Evolutionary conservation across 2,113 vertebrate species (phyloP).

Genomic region (Andinoacara biseriatus): DNA sequence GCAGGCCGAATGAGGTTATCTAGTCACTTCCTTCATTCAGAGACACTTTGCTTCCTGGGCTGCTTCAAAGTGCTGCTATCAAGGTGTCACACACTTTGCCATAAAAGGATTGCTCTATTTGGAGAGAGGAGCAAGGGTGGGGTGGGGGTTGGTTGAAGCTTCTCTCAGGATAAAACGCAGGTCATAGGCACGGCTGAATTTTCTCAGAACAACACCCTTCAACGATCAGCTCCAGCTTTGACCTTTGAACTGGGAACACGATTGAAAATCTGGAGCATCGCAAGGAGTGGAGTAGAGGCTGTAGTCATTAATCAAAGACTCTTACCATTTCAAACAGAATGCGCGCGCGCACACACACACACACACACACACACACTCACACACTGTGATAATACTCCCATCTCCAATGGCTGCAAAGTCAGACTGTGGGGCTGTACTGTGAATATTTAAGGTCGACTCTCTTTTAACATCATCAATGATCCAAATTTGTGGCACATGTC

Average conservation of each 20-base stretch:
- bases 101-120: conserved; percentile 51
- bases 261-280: conserved; percentile 72
- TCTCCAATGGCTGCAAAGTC: conserved; percentile 13
- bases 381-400: neutral
- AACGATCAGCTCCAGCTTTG: conserved; percentile 51
- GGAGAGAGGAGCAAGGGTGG: conserved; percentile 5
- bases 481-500: conserved; percentile 6
- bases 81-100: conserved; percentile 22
- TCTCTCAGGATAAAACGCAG: conserved; percentile 55
- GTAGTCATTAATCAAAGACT: conserved; percentile 77
- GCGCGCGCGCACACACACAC: neutral
- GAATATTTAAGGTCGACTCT: conserved; percentile 20
- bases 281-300: conserved; percentile 49
- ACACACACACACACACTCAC: conserved; percentile 34
- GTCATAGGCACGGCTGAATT: conserved; percentile 31
- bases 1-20: conserved; percentile 57
- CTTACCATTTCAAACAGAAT: conserved; percentile 19
- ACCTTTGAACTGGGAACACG: conserved; percentile 72
- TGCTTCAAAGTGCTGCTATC: conserved; percentile 64
- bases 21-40: conserved; percentile 33
- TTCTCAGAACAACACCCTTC: conserved; percentile 53
- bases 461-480: conserved; percentile 32
- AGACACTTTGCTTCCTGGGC: conserved; percentile 41
- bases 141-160: neutral
- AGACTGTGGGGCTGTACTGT: conserved; percentile 1